Percentiles rank a stretch among this genome's conserved stretches.
These are phyloP conservation scores for Lepidocyrtinus sp. DNA, from an alignment of 2,888 invertebrate genomes.

Conservation along the genomic window DNA sequence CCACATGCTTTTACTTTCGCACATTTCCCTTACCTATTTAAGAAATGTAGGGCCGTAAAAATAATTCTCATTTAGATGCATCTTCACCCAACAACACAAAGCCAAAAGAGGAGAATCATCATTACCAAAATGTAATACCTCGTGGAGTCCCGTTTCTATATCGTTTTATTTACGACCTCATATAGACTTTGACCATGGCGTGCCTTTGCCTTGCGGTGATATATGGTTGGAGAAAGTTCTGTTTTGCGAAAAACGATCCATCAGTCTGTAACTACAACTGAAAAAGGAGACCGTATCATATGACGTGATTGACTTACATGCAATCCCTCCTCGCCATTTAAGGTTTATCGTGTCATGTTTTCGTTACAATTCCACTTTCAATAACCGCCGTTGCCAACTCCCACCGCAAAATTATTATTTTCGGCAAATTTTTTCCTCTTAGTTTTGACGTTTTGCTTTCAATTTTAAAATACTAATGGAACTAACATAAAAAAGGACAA, in stretches of 20 bases:
- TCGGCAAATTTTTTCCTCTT: neutral
- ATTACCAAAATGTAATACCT: no score
- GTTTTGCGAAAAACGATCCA: no score
- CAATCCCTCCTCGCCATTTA: neutral
- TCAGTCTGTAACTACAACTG: no score
- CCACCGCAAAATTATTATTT: neutral
- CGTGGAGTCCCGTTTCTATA: no score
- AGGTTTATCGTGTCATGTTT: neutral
- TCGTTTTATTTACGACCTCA: no score
- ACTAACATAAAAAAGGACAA: neutral
- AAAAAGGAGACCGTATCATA: neutral
- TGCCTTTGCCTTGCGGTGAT: neutral
- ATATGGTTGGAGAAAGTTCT: neutral
- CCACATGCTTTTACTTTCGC: no score
- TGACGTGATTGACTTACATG: constrained; percentile 3
- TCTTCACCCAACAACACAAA: no score
- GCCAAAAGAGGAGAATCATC: no score
- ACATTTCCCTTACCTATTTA: no score
- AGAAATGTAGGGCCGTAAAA: no score
- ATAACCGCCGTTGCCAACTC: neutral
- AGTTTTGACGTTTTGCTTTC: neutral
- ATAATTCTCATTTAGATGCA: no score
- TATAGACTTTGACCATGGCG: neutral
- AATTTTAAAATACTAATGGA: neutral
- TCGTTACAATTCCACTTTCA: constrained; percentile 2